Conservation (phyloP, 2,113 vertebrate genomes). For the Abramis brama region DNA sequence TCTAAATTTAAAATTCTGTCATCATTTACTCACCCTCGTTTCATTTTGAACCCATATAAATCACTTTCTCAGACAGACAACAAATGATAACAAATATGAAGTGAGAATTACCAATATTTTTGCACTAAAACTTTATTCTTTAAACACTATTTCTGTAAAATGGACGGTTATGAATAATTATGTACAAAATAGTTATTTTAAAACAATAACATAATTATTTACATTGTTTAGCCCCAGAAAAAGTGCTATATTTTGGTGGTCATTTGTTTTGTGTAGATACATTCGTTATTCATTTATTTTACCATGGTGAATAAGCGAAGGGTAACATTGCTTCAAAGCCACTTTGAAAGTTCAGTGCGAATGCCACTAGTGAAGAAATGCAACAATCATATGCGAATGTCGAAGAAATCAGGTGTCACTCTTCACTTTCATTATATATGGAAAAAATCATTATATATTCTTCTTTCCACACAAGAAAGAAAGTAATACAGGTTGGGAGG, state of each 20-base stretch:
- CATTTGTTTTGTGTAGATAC: background rate
- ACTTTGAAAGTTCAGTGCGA: background rate
- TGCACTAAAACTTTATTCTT: background rate
- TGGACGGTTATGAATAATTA: background rate
- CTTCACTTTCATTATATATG: background rate
- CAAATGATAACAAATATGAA: background rate
- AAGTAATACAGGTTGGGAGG: background rate
- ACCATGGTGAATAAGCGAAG: background rate
- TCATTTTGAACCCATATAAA: too few relatives aligned
- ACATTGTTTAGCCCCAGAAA: too few relatives aligned
- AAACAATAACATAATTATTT: background rate
- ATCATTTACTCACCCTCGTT: too few relatives aligned
- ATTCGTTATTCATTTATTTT: background rate
- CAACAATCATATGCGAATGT: background rate
- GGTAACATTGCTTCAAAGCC: background rate
- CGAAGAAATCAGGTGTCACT: background rate
- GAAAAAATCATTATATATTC: background rate
- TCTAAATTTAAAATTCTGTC: too few relatives aligned
- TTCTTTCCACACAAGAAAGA: background rate
- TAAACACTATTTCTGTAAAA: background rate
- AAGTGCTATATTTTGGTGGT: too few relatives aligned
- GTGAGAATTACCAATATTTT: background rate
- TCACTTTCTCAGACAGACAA: background rate
- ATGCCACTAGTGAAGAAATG: background rate
- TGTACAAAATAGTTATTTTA: too few relatives aligned